Evolutionary conservation across 2,797 vertebrate species (phyloP).

Genomic region (Sebastes vulpes): DNA sequence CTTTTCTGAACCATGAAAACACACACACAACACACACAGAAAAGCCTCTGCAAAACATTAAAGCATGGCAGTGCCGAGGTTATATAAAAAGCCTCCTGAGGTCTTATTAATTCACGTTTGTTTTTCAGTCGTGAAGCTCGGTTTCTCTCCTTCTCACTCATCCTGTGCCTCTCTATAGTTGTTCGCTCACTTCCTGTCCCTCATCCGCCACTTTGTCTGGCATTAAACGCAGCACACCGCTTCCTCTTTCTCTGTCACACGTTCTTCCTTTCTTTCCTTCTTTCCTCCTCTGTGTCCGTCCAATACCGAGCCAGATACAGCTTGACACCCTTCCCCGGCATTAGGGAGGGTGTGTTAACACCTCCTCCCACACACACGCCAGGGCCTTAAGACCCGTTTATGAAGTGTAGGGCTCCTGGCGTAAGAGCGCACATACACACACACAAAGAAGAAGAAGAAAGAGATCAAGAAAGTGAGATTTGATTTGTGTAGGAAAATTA

Average conservation of each 20-base stretch:
- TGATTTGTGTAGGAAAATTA: slow-evolving; percentile 6
- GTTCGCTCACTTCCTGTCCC: slow-evolving; percentile 22
- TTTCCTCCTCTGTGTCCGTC: slow-evolving; percentile 13
- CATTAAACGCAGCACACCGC: neutral
- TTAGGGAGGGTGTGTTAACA: slow-evolving; percentile 64
- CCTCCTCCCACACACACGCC: slow-evolving; percentile 46
- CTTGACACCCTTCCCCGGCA: slow-evolving; percentile 42
- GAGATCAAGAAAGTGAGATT: slow-evolving; percentile 11
- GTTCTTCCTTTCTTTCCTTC: neutral
- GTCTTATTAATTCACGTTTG: slow-evolving; percentile 80
- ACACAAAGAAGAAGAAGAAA: neutral
- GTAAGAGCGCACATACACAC: neutral
- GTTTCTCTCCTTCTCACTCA: slow-evolving; percentile 69
- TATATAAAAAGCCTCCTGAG: slow-evolving; percentile 73
- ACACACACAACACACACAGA: slow-evolving; percentile 26
- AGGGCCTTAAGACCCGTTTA: slow-evolving; percentile 52
- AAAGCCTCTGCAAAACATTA: slow-evolving; percentile 55
- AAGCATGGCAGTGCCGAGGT: slow-evolving; percentile 52
- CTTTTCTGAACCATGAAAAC: slow-evolving; percentile 73
- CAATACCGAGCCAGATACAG: slow-evolving; percentile 32
- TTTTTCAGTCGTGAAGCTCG: slow-evolving; percentile 65
- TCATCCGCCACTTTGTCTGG: slow-evolving; percentile 15
- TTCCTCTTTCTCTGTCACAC: neutral
- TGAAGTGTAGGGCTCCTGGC: slow-evolving; percentile 47
- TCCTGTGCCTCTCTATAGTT: neutral